Percentiles rank a stretch among this genome's conserved stretches.
Conservation (phyloP, 2,888 invertebrate species). For the Melanostoma scalare region DNA sequence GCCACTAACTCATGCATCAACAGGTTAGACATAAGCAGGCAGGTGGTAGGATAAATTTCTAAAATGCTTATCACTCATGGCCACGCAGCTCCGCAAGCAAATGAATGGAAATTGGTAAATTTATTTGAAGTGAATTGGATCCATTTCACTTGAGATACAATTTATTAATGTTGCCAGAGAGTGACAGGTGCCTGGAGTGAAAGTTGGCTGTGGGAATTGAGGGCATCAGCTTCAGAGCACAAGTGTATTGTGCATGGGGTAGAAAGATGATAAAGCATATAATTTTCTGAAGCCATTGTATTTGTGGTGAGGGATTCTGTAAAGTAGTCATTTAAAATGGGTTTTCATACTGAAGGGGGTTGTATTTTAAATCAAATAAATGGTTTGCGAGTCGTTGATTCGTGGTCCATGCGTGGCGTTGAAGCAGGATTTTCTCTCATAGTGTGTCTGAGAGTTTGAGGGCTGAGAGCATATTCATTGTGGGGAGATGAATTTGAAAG, state of each 20-base stretch:
- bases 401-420: no score
- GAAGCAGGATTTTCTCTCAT: no score
- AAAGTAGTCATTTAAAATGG: no score
- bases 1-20: conserved; percentile 22
- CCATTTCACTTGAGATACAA: conserved; percentile 51
- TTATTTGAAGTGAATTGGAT: conserved; percentile 65
- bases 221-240: conserved; percentile 25
- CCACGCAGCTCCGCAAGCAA: conserved; percentile 28
- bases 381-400: no score
- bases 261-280: conserved; percentile 1
- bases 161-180: conserved; percentile 54
- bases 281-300: no score
- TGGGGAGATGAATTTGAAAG: no score
- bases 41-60: conserved; percentile 21
- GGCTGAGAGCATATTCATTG: no score
- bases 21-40: conserved; percentile 26
- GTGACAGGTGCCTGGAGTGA: conserved; percentile 40
- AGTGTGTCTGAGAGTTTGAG: no score
- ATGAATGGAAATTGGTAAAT: conserved; percentile 48
- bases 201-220: conserved; percentile 23
- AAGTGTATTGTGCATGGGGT: conserved; percentile 13
- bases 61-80: conserved; percentile 22
- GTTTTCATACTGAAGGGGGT: no score
- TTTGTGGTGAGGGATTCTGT: no score
- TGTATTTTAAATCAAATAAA: no score